Percentiles rank a stretch among this genome's conserved stretches.
phyloP scores from a whole-genome alignment of 2,888 invertebrate species.

The Hedychridium roseum region DNA sequence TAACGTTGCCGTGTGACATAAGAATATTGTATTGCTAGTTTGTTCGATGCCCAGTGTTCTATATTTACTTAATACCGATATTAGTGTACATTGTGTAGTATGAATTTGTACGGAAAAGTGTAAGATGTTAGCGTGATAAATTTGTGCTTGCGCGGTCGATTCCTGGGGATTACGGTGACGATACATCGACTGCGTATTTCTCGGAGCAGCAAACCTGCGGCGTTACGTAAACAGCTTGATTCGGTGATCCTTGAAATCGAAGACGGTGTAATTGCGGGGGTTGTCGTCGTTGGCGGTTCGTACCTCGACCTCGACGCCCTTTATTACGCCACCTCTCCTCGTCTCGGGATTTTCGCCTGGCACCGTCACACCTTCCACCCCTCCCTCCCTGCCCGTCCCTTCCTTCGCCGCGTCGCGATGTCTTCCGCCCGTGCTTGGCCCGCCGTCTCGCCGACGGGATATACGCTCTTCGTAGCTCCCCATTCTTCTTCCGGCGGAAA shows the following conservation, averaged over 20 bases:
- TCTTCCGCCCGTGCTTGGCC: neutral
- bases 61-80: too few relatives aligned
- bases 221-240: constrained; percentile 38
- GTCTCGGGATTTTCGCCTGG: constrained; percentile 24
- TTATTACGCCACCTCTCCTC: constrained; percentile 39
- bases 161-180: too few relatives aligned
- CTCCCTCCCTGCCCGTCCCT: neutral
- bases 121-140: too few relatives aligned
- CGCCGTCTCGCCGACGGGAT: too few relatives aligned
- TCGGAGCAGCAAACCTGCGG: too few relatives aligned
- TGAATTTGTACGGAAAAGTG: too few relatives aligned
- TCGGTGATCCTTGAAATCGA: constrained; percentile 40
- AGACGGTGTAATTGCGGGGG: constrained; percentile 37
- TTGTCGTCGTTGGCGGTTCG: constrained; percentile 31
- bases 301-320: constrained; percentile 36
- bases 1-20: too few relatives aligned
- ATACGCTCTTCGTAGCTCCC: constrained; percentile 3
- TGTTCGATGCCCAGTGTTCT: too few relatives aligned
- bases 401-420: constrained; percentile 1
- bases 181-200: too few relatives aligned
- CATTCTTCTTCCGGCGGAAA: constrained; percentile 4
- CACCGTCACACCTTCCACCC: constrained; percentile 21
- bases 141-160: too few relatives aligned
- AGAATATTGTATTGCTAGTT: too few relatives aligned
- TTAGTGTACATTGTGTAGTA: too few relatives aligned